Evolutionary conservation across 1,140 invertebrate genomes (phyloP).

Genomic region (Diachasmimorpha longicaudata): DNA sequence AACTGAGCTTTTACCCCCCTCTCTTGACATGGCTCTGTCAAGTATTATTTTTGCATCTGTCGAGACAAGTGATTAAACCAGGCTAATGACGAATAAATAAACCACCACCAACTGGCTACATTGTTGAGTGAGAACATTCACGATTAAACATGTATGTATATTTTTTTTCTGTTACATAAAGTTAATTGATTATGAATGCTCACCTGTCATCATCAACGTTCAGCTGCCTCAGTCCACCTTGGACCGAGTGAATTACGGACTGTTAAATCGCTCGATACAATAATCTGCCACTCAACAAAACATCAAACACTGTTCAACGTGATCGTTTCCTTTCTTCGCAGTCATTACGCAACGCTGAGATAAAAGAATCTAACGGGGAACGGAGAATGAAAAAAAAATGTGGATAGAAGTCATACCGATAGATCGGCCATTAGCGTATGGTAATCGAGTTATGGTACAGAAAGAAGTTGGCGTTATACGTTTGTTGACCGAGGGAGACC

Average conservation of each 20-base stretch:
- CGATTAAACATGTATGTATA: not conserved
- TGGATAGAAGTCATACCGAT: slow-evolving; percentile 11
- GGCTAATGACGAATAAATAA: not conserved
- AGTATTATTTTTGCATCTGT: not conserved
- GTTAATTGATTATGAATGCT: not conserved
- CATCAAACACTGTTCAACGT: not conserved
- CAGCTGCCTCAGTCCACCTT: not conserved
- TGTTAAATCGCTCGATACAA: not conserved
- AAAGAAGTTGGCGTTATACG: not conserved
- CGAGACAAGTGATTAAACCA: not conserved
- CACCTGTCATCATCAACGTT: not conserved
- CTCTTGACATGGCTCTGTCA: not conserved
- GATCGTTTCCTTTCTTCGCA: not conserved
- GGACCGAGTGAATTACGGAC: not conserved
- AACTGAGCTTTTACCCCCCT: not conserved
- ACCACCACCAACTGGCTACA: not conserved
- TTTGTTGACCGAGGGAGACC: slow-evolving; percentile 8
- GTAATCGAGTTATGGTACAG: slow-evolving; percentile 18
- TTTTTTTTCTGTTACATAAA: not conserved
- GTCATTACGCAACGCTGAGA: not conserved
- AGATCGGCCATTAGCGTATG: slow-evolving; percentile 14
- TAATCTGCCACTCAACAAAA: not conserved
- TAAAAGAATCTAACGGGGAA: slow-evolving; percentile 31
- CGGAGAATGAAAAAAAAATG: slow-evolving; percentile 1
- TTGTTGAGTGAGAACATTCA: not conserved